A percentile compares a stretch with the other conserved stretches of the same genome.
phyloP scores from a whole-genome alignment of 2,888 invertebrate species.

The Plagiodera versicolora region DNA sequence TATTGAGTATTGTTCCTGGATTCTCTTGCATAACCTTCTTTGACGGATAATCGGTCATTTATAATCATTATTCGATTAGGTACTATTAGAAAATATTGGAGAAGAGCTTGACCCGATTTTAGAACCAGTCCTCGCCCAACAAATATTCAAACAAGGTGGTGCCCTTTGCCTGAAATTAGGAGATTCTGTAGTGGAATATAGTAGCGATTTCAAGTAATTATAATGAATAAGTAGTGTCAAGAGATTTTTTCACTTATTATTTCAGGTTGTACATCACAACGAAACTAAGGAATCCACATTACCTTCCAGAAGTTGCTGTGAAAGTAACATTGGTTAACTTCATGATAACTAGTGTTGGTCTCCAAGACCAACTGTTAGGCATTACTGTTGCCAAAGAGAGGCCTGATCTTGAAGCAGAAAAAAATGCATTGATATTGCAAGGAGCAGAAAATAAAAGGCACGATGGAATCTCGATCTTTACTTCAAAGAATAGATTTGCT shows the following conservation, averaged over 20 bases:
- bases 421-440: constrained; percentile 83
- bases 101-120: constrained; percentile 91
- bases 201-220: constrained; percentile 72
- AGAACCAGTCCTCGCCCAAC: constrained; percentile 86
- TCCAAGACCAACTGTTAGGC: constrained; percentile 86
- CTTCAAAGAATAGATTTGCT: no score
- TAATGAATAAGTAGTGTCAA: not conserved
- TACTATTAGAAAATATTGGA: constrained; percentile 86
- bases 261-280: constrained; percentile 88
- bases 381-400: constrained; percentile 90
- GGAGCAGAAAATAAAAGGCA: constrained; percentile 78
- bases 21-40: no score
- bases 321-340: constrained; percentile 91
- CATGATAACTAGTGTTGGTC: constrained; percentile 85
- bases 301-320: constrained; percentile 89
- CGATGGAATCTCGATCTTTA: no score
- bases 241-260: constrained; percentile 10
- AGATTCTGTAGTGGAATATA: constrained; percentile 88
- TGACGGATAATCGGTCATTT: no score
- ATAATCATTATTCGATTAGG: constrained; percentile 48
- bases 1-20: no score
- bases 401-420: constrained; percentile 89
- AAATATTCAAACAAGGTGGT: constrained; percentile 88
- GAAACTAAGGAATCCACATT: constrained; percentile 90
- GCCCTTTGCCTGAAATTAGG: constrained; percentile 87